Conservation (phyloP, 30 jellyfish, hydroid and myxozoan genomes). For the Hydractinia symbiolongicarpus region DNA sequence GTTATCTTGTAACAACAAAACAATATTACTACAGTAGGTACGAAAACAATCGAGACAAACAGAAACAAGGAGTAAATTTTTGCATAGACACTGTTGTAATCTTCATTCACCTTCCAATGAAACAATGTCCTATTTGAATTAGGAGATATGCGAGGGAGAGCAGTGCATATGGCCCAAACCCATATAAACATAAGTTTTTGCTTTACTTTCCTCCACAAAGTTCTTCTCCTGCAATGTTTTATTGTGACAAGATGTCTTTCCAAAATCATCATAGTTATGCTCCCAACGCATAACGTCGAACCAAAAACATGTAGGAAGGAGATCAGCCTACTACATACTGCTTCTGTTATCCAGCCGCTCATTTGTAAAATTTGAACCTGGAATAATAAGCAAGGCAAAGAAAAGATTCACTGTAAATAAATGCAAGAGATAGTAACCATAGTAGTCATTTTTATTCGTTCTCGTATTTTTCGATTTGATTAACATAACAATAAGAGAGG, state of each 20-base stretch:
- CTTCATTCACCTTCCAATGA: neutral
- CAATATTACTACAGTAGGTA: neutral
- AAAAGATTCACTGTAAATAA: neutral
- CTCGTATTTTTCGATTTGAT: neutral
- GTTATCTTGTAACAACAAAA: neutral
- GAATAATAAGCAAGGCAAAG: neutral
- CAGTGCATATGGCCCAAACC: neutral
- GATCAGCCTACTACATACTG: neutral
- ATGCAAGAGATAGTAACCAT: slow-evolving; percentile 3
- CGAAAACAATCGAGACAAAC: neutral
- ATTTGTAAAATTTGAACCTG: neutral
- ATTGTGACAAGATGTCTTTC: neutral
- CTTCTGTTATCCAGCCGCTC: neutral
- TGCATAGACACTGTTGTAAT: neutral
- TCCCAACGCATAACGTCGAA: neutral
- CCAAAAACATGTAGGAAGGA: neutral
- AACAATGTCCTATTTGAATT: neutral
- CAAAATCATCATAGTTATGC: slow-evolving; percentile 1
- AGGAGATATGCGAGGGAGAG: neutral
- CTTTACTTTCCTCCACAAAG: neutral
- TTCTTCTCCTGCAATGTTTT: neutral
- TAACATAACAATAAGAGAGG: neutral
- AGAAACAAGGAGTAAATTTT: neutral
- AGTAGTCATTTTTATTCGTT: neutral
- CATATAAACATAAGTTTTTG: neutral